Conservation (phyloP, 2,797 vertebrate species). For the Limnodromus scolopaceus region DNA sequence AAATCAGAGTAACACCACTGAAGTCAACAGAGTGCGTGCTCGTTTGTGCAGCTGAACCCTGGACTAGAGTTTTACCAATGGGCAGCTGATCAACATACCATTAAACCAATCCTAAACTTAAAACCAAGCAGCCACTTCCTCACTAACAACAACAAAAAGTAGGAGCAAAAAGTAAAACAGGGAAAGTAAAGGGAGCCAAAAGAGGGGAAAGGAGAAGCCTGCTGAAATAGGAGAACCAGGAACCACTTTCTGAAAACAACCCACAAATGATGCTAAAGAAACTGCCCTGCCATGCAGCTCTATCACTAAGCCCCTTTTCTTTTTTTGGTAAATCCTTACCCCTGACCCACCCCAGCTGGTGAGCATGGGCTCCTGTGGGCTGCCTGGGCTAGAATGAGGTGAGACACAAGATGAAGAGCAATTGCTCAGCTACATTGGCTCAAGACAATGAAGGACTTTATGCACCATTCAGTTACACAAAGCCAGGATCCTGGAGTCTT, state of each 20-base stretch:
- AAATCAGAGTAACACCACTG: neutral
- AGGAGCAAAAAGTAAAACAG: neutral
- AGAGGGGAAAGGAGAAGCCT: neutral
- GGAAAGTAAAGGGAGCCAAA: neutral
- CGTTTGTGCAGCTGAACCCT: neutral
- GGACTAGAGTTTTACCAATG: neutral
- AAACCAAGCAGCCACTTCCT: neutral
- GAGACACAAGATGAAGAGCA: neutral
- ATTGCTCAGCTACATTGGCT: neutral
- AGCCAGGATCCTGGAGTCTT: neutral
- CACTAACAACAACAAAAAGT: neutral
- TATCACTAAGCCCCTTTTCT: neutral
- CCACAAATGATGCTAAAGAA: neutral
- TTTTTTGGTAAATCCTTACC: neutral
- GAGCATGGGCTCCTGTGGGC: neutral
- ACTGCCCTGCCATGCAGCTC: neutral
- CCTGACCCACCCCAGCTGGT: neutral
- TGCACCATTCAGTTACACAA: neutral
- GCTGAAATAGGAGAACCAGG: neutral
- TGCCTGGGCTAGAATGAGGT: neutral
- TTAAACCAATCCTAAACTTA: neutral
- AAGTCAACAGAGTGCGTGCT: neutral
- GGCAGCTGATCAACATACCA: neutral
- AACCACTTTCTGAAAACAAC: neutral
- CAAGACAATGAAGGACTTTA: neutral